Conservation (phyloP, 2,888 invertebrate species). For the Resseliella maxima region DNA sequence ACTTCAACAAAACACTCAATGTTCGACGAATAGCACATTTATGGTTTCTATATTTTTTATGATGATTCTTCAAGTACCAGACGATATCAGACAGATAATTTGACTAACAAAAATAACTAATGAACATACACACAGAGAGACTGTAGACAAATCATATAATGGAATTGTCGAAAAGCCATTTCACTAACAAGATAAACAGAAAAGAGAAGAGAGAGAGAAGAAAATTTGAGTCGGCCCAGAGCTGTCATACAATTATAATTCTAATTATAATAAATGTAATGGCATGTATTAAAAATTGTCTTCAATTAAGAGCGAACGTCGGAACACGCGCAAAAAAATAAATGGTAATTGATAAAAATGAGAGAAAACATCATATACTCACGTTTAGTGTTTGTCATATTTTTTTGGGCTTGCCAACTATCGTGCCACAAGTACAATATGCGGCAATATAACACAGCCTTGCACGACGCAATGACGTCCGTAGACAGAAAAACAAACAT, state of each 20-base stretch:
- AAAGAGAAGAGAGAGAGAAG: background rate
- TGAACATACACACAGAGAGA: too few relatives aligned
- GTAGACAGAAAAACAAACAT: conserved; percentile 36
- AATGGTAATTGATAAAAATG: background rate
- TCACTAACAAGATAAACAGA: background rate
- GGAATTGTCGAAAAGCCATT: background rate
- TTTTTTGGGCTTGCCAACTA: conserved; percentile 45
- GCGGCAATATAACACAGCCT: background rate
- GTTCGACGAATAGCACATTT: too few relatives aligned
- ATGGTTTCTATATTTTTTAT: background rate
- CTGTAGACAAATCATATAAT: background rate
- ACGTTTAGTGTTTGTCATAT: background rate
- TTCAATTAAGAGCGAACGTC: background rate
- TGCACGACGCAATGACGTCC: conserved; percentile 21
- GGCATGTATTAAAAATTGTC: background rate
- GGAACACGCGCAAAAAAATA: background rate
- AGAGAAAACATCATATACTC: conserved; percentile 19
- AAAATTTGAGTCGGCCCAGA: background rate
- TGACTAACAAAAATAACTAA: background rate
- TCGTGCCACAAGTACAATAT: background rate
- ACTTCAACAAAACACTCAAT: too few relatives aligned
- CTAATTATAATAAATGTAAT: conserved; percentile 51
- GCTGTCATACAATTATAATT: background rate
- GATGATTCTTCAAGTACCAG: background rate
- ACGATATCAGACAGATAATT: background rate